A percentile compares a stretch with the other conserved stretches of the same genome.
Evolutionary conservation across 2,113 vertebrate genomes (phyloP).

Genomic region (Percopsis transmontana): DNA sequence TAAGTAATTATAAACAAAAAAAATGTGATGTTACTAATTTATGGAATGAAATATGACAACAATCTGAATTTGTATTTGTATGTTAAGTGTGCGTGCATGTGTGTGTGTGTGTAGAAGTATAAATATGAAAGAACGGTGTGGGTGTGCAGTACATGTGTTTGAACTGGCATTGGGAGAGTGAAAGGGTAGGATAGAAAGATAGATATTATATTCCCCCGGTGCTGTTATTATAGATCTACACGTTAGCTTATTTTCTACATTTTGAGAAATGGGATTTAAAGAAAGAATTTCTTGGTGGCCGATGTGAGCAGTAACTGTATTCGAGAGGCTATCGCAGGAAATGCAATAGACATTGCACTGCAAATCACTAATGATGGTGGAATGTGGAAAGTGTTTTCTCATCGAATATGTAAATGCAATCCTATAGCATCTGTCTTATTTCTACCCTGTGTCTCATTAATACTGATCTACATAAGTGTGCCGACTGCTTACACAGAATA

Average conservation of each 20-base stretch:
- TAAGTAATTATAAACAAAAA: conserved; percentile 44
- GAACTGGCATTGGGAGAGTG: conserved; percentile 18
- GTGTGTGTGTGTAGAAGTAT: conserved; percentile 12
- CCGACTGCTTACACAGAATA: conserved; percentile 60
- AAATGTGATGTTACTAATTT: conserved; percentile 66
- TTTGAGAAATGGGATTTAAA: conserved; percentile 25
- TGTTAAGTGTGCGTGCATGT: conserved; percentile 32
- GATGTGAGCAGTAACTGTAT: conserved; percentile 1
- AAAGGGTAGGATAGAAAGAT: conserved; percentile 27
- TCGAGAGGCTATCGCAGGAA: conserved; percentile 31
- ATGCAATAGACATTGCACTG: conserved; percentile 57
- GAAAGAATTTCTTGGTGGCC: conserved; percentile 26
- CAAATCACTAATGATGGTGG: conserved; percentile 36
- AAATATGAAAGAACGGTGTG: conserved; percentile 19
- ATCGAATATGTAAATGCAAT: conserved; percentile 54
- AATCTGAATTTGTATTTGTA: conserved; percentile 49
- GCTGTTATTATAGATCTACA: conserved; percentile 69
- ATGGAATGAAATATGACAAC: conserved; percentile 51
- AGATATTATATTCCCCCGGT: conserved; percentile 55
- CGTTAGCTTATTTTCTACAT: conserved; percentile 26
- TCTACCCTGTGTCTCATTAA: conserved; percentile 42
- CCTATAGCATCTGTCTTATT: conserved; percentile 45
- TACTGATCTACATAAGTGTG: conserved; percentile 56
- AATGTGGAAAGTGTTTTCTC: conserved; percentile 43
- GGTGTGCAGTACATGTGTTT: conserved; percentile 34